Percentiles rank a stretch among this genome's conserved stretches.
phyloP scores from a whole-genome alignment of 2,888 invertebrate species.

The Alitta virens region DNA sequence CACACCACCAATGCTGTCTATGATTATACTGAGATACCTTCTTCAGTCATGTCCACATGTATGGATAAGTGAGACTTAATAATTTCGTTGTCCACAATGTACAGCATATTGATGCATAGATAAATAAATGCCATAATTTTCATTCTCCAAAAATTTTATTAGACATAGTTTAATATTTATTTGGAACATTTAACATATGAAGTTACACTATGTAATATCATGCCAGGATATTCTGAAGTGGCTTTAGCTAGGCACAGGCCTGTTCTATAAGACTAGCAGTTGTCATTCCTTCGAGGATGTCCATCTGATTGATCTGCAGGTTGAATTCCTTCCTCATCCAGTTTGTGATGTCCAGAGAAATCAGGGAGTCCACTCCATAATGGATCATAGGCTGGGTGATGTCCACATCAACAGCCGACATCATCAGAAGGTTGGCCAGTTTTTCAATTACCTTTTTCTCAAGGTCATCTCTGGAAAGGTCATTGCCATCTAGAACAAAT shows the following conservation, averaged over 20 bases:
- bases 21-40: too few relatives aligned
- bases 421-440: conserved; percentile 4
- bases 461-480: conserved; percentile 4
- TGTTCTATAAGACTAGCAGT: neutral
- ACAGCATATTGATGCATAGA: too few relatives aligned
- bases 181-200: too few relatives aligned
- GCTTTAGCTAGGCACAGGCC: neutral
- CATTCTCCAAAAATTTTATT: too few relatives aligned
- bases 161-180: too few relatives aligned
- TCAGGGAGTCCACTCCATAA: conserved; percentile 10
- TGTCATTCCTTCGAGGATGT: conserved; percentile 9
- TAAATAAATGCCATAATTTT: too few relatives aligned
- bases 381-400: conserved; percentile 2
- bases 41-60: too few relatives aligned
- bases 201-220: too few relatives aligned
- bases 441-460: neutral
- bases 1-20: too few relatives aligned
- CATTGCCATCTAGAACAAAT: neutral
- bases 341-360: conserved; percentile 11
- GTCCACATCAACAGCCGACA: conserved; percentile 7
- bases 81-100: too few relatives aligned
- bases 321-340: conserved; percentile 15
- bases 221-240: too few relatives aligned
- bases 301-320: conserved; percentile 9
- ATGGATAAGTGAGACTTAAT: too few relatives aligned